Evolutionary conservation across 2,113 vertebrate genomes (phyloP).

Genomic region (Caloenas nicobarica): DNA sequence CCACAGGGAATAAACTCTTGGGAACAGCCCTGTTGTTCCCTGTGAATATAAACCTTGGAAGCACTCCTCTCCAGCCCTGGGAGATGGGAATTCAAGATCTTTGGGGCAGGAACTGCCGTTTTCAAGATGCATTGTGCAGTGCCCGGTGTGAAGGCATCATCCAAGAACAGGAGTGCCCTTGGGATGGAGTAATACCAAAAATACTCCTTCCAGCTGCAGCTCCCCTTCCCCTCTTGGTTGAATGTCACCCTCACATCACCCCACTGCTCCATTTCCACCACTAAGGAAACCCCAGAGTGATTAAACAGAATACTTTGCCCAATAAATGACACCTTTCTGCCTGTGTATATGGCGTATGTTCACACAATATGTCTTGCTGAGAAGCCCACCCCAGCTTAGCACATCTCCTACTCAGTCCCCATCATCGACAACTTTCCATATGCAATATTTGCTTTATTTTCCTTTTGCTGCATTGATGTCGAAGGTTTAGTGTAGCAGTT

Average conservation of each 20-base stretch:
- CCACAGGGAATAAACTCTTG: not conserved
- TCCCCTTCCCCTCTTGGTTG: not conserved
- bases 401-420: not conserved
- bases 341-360: rapidly evolving
- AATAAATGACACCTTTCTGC: not conserved
- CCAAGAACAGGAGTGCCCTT: not conserved
- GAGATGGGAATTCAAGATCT: not conserved
- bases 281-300: not conserved
- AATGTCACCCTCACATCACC: not conserved
- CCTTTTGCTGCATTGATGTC: no score
- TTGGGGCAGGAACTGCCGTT: not conserved
- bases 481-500: not conserved
- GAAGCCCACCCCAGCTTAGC: not conserved
- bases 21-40: not conserved
- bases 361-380: not conserved
- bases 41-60: not conserved
- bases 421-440: not conserved
- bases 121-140: rapidly evolving
- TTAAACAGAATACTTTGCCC: not conserved
- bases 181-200: not conserved
- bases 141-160: not conserved
- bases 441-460: not conserved
- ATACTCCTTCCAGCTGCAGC: not conserved
- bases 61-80: not conserved
- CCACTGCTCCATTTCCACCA: not conserved